phyloP scores from a whole-genome alignment of 2,888 invertebrate genomes.

The Piscicola geometra region DNA sequence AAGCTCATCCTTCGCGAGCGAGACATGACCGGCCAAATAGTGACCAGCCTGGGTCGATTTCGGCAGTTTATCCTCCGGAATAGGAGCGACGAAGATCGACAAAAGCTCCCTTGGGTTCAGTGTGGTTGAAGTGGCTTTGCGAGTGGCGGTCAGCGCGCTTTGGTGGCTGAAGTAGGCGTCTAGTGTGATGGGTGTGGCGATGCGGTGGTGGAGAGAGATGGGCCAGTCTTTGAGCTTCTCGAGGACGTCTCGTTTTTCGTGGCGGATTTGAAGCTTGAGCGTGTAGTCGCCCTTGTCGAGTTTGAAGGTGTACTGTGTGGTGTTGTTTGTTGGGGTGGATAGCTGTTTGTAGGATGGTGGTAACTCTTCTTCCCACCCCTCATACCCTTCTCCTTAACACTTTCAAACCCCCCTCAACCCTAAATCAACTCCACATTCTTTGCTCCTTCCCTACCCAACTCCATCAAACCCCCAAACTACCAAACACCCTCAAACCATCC shows the following conservation, averaged over 20 bases:
- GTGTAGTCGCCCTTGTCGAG: conserved; percentile 92
- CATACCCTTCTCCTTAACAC: too few species aligned
- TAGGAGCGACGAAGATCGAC: conserved; percentile 74
- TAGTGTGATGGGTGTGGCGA: conserved; percentile 67
- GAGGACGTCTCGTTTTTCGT: conserved; percentile 77
- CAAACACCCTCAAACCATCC: too few species aligned
- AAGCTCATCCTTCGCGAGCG: conserved; percentile 77
- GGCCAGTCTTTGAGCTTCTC: conserved; percentile 76
- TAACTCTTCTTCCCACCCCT: too few species aligned
- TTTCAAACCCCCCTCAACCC: too few species aligned
- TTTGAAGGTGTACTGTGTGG: conserved; percentile 71
- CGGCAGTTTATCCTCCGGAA: conserved; percentile 70
- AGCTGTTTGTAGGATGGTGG: too few species aligned
- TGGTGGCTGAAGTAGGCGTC: conserved; percentile 71
- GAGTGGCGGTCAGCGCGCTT: conserved; percentile 69
- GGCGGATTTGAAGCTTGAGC: conserved; percentile 78
- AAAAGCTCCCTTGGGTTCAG: conserved; percentile 64
- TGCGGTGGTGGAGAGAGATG: conserved; percentile 70
- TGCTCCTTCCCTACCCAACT: not conserved
- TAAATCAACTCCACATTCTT: too few species aligned
- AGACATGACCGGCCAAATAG: conserved; percentile 72
- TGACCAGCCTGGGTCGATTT: conserved; percentile 61
- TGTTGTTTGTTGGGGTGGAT: too few species aligned
- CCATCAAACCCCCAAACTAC: too few species aligned
- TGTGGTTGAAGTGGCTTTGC: conserved; percentile 67